Conservation (phyloP, 2,888 invertebrate genomes). For the Drosophila siamana region DNA sequence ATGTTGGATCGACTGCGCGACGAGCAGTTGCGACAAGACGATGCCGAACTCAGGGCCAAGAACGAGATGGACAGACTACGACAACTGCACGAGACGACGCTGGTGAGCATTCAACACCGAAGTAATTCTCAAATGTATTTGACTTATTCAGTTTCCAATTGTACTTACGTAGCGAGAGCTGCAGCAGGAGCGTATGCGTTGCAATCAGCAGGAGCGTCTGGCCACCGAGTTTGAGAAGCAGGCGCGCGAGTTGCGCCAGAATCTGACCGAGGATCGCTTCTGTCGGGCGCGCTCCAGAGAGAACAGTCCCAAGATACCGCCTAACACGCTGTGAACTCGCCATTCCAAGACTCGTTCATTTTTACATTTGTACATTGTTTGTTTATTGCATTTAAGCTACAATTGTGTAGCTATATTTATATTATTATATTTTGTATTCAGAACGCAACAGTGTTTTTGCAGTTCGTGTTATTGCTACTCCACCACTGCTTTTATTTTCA, state of each 20-base stretch:
- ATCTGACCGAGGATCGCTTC: conserved; percentile 83
- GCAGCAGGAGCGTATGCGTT: conserved; percentile 74
- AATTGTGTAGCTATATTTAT: conserved; percentile 14
- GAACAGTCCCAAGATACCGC: conserved; percentile 53
- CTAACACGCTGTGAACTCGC: conserved; percentile 50
- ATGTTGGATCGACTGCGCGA: conserved; percentile 87
- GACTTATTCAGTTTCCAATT: background rate
- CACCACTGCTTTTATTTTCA: background rate
- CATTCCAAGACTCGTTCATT: background rate
- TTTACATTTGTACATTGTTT: conserved; percentile 19
- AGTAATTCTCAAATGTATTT: background rate
- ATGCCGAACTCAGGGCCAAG: conserved; percentile 73
- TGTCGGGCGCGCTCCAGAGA: conserved; percentile 80
- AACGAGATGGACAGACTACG: conserved; percentile 80
- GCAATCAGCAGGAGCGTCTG: conserved; percentile 76
- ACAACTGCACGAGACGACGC: conserved; percentile 72
- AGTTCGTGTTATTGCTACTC: background rate
- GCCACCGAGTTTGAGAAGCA: conserved; percentile 82
- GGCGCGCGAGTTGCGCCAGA: conserved; percentile 82
- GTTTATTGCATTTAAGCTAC: conserved; percentile 3
- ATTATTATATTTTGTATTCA: conserved; percentile 1
- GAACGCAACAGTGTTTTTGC: conserved; percentile 1
- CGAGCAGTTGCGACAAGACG: conserved; percentile 86
- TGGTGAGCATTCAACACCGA: conserved; percentile 59
- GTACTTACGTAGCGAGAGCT: conserved; percentile 73